phyloP scores from a whole-genome alignment of 2,888 invertebrate genomes.

The Cyclophora punctaria region DNA sequence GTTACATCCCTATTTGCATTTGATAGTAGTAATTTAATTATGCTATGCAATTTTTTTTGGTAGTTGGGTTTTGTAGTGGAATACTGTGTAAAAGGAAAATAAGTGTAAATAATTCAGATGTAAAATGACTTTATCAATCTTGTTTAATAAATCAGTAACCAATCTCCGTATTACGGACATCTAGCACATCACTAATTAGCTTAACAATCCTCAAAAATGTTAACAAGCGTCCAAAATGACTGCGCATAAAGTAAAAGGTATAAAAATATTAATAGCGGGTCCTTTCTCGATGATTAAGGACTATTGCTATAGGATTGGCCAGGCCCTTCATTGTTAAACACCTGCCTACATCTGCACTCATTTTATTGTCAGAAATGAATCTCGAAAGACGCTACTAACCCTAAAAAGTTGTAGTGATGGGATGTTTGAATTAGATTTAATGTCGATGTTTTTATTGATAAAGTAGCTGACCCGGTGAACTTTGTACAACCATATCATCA shows the following conservation, averaged over 20 bases:
- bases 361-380: slow-evolving; percentile 50
- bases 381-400: slow-evolving; percentile 14
- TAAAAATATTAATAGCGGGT: slow-evolving; percentile 22
- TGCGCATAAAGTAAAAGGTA: slow-evolving; percentile 17
- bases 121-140: too few species aligned
- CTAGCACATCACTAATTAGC: slow-evolving; percentile 26
- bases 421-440: too few species aligned
- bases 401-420: background rate
- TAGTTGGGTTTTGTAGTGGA: slow-evolving; percentile 9
- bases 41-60: slow-evolving; percentile 11
- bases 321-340: slow-evolving; percentile 25
- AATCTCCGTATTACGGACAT: background rate
- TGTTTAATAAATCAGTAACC: too few species aligned
- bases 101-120: background rate
- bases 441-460: too few species aligned
- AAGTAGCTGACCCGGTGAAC: too few species aligned
- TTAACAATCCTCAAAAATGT: slow-evolving; percentile 30
- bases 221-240: slow-evolving; percentile 27
- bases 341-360: slow-evolving; percentile 66
- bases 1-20: slow-evolving; percentile 54
- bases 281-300: slow-evolving; percentile 3
- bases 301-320: background rate
- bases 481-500: too few species aligned
- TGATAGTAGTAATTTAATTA: slow-evolving; percentile 34
- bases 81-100: background rate